phyloP scores from a whole-genome alignment of 2,797 vertebrate genomes.

The Bovichtus diacanthus region DNA sequence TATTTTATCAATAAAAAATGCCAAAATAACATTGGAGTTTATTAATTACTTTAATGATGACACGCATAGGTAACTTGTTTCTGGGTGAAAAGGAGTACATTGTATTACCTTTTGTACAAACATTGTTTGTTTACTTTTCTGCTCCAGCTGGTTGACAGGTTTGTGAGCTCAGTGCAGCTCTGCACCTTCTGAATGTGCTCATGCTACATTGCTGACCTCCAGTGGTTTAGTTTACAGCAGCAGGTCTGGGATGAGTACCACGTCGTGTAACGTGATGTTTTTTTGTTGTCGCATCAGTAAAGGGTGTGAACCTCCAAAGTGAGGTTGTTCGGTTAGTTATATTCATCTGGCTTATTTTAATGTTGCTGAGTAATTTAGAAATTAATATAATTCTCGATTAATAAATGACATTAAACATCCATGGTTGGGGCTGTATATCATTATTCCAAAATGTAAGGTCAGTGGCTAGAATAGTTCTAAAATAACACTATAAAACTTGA shows the following conservation, averaged over 20 bases:
- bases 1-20: conserved; percentile 78
- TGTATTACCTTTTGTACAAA: background rate
- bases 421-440: background rate
- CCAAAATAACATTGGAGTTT: background rate
- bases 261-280: too few relatives aligned
- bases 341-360: background rate
- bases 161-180: background rate
- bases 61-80: background rate
- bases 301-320: background rate
- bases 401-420: background rate
- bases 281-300: background rate
- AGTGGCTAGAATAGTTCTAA: background rate
- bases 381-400: background rate
- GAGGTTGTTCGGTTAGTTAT: background rate
- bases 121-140: background rate
- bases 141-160: background rate
- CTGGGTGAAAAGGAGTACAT: background rate
- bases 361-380: background rate
- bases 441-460: background rate
- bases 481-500: too few relatives aligned
- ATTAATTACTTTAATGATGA: background rate
- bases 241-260: background rate
- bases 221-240: conserved; percentile 23
- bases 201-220: conserved; percentile 80
- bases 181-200: conserved; percentile 66